Percentiles rank a stretch among this genome's conserved stretches.
Evolutionary conservation across 2,888 invertebrate genomes (phyloP).

Genomic region (Lasioglossum vierecki): DNA sequence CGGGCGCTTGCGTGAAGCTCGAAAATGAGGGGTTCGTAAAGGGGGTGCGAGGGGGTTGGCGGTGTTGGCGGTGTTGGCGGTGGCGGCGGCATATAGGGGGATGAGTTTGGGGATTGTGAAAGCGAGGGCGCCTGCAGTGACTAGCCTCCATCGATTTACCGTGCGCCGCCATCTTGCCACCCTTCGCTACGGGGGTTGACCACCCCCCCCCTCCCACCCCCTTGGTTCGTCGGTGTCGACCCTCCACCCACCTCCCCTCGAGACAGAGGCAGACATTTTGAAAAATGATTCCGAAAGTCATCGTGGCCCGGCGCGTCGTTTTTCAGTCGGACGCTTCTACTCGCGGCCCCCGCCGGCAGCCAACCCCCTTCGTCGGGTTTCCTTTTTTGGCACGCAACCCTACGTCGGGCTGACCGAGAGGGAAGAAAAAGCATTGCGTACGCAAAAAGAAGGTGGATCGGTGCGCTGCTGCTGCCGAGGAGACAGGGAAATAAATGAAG

Average conservation of each 20-base stretch:
- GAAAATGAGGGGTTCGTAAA: conserved; percentile 80
- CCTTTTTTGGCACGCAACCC: conserved; percentile 61
- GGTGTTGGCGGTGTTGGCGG: conserved; percentile 36
- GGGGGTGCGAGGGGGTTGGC: conserved; percentile 45
- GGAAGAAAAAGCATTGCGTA: conserved; percentile 59
- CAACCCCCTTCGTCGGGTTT: conserved; percentile 26
- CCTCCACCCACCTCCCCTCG: conserved; percentile 75
- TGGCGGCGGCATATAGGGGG: conserved; percentile 71
- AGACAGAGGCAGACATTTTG: conserved; percentile 83
- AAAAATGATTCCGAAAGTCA: conserved; percentile 83
- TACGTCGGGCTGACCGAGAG: conserved; percentile 30
- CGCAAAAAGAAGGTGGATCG: conserved; percentile 64
- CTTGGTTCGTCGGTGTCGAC: conserved; percentile 48
- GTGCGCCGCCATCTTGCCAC: conserved; percentile 84
- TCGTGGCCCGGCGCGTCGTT: conserved; percentile 71
- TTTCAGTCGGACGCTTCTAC: conserved; percentile 63
- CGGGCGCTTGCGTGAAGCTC: conserved; percentile 82
- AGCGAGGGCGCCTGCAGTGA: conserved; percentile 83
- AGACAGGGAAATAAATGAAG: conserved; percentile 67
- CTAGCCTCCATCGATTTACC: conserved; percentile 84
- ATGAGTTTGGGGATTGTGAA: conserved; percentile 77
- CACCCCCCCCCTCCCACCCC: conserved; percentile 74
- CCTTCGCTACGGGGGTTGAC: conserved; percentile 83
- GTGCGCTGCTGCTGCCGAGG: conserved; percentile 41
- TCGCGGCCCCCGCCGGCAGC: background rate